Evolutionary conservation across 2,888 invertebrate species (phyloP).

Genomic region (Lamellibrachia columna): DNA sequence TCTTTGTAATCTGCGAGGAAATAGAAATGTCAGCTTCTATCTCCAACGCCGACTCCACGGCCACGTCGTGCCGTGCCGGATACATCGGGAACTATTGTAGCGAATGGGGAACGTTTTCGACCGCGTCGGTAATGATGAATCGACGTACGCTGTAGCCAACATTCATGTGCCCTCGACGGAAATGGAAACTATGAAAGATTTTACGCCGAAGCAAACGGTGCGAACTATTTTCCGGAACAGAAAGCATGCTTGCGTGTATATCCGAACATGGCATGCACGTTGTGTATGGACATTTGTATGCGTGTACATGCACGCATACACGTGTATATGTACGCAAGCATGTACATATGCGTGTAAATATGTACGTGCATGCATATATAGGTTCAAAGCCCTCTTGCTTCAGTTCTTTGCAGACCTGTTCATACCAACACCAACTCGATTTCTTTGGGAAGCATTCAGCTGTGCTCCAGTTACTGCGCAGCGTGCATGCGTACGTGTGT

Average conservation of each 20-base stretch:
- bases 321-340: background rate
- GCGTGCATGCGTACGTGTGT: no score
- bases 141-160: background rate
- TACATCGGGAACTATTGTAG: background rate
- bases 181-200: background rate
- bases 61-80: background rate
- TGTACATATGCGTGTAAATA: background rate
- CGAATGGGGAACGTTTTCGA: background rate
- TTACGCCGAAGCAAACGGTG: background rate
- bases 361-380: no score
- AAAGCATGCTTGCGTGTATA: background rate
- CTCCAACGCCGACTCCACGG: background rate
- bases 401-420: no score
- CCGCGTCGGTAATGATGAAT: background rate
- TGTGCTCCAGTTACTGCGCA: no score
- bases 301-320: background rate
- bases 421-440: no score
- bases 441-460: no score
- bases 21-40: background rate
- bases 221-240: background rate
- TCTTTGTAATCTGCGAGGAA: conserved; percentile 1
- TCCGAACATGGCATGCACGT: background rate
- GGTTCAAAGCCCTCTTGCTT: no score
- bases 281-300: background rate
- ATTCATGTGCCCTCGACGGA: background rate